Evolutionary conservation across 2,797 vertebrate genomes (phyloP), one percentile per base, ranked within the genome.

Genomic region (Telmatherina bonti): DNA sequence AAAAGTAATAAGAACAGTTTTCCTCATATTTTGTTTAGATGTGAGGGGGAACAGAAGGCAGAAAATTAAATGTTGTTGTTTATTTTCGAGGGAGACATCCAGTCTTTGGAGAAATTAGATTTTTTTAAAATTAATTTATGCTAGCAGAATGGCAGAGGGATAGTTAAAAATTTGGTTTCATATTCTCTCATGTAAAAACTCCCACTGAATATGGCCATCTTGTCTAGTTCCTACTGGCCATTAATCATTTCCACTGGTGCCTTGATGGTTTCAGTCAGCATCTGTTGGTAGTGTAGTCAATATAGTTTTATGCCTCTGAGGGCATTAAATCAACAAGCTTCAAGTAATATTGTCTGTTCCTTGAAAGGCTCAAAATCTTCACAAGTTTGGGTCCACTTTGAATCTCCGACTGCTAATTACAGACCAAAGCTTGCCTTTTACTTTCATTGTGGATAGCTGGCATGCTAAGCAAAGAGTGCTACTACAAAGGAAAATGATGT

Each of bases 111-210:
- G 26, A 62, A 62, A 31, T 33, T 57, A 53, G 0, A 62, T 59
- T 78, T 82, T 80, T n/a, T n/a, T n/a, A n/a, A n/a, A 62, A 72
- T 67, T 80, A 56, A 38, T 78, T 47, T 62, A 27, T 62, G 33
- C n/a, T 43, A 29, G 12, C 36, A 35, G 43, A 41, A 15, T 45
- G 5, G 10, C 30, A 70, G 26, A 7, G 10, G 13, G 12, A n/a
- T 45, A 45, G 7, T 29, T 53, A 16, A 53, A 27, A 16, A 54
- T 54, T 30, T 5, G 7, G 52, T 27, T 56, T 80, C 52, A 47
- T 59, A 24, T 15, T 52, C 22, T 61, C 20, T 29, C 58, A 20
- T 67, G 49, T 64, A 24, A 57, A n/a, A 45, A 43, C 16, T 20
- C 41, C 24, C 41, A 52, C 18, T 47, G 65, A 76, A 20, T 18